Base-by-base conservation (phyloP, 2,888 invertebrate genomes). In the Luperina nickerlii region DNA sequence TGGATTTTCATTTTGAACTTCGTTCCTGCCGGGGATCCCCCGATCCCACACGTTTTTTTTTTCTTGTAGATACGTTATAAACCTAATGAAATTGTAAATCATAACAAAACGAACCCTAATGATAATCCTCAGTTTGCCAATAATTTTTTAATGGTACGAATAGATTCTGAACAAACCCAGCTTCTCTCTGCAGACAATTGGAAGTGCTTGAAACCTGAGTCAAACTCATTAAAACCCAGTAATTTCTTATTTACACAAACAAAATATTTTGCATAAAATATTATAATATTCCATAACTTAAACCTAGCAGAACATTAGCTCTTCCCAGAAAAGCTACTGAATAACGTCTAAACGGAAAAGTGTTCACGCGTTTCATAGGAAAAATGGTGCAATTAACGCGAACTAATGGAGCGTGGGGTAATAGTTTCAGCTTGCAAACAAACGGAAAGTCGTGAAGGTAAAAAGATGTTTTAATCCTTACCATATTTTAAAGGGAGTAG, bases 331-430 rank as follows among this genome's bases (percentile, higher is more conserved):
- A 72, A 24, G 18, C 70, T 60, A 60, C 67, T n/a, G 38, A 68
- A 77, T 72, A 80, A 70, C 72, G 27, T 74, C 70, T 75, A 84
- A 81, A 72, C 51, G 76, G 70, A 57, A 81, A 74, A 57, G 74
- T 63, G 81, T 78, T 78, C 78, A 85, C 79, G 72, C 82, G 76
- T 65, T 82, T 81, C 70, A 76, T 75, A 76, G 81, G 75, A 82
- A 86, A 90, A 91, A 91, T 90, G 87, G 78, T 24, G 90, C 90
- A 91, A 92, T 92, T 92, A 91, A 87, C 79, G 82, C 77, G 76
- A 87, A 83, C 84, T 90, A 92, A 92, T 92, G 90, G 91, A 86
- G 74, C 88, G 90, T 74, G 60, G 82, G 79, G 80, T 88, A 88
- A 89, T 86, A 90, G 82, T 88, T 90, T 84, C 65, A 81, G 84